These are phyloP conservation scores for Pholis gunnellus DNA, from an alignment of 2,113 vertebrate genomes.

Conservation along the genomic window DNA sequence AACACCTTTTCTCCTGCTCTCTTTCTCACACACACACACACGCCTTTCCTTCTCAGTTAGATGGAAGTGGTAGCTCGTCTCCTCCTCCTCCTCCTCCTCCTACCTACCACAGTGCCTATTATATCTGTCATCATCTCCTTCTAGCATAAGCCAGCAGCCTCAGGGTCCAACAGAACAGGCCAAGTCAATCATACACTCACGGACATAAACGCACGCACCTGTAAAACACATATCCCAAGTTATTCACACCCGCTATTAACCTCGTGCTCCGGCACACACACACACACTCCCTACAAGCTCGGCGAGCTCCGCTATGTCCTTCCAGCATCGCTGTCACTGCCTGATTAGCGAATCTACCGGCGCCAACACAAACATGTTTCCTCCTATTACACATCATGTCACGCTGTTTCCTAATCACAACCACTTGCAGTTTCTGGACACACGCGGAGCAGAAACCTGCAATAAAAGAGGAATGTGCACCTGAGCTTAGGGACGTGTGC, in stretches of 20 bases:
- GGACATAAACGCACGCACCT: conserved; percentile 54
- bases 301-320: conserved; percentile 9
- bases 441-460: conserved; percentile 15
- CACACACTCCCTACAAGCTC: conserved; percentile 13
- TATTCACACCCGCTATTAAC: conserved; percentile 44
- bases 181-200: conserved; percentile 57
- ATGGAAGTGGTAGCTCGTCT: conserved; percentile 56
- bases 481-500: conserved; percentile 30
- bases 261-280: background rate
- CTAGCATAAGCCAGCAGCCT: conserved; percentile 57
- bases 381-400: conserved; percentile 59
- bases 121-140: conserved; percentile 69
- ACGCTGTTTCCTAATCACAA: conserved; percentile 52
- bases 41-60: conserved; percentile 21
- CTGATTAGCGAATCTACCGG: conserved; percentile 60
- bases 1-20: conserved; percentile 61
- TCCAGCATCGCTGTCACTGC: conserved; percentile 58
- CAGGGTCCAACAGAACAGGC: conserved; percentile 40
- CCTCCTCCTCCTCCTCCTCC: conserved; percentile 51
- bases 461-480: conserved; percentile 42
- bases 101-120: conserved; percentile 76
- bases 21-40: conserved; percentile 5
- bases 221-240: conserved; percentile 56
- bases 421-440: conserved; percentile 40
- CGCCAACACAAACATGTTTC: conserved; percentile 73